Base-by-base conservation (phyloP, 2,888 invertebrate species). In the Opisthograptis luteolata region DNA sequence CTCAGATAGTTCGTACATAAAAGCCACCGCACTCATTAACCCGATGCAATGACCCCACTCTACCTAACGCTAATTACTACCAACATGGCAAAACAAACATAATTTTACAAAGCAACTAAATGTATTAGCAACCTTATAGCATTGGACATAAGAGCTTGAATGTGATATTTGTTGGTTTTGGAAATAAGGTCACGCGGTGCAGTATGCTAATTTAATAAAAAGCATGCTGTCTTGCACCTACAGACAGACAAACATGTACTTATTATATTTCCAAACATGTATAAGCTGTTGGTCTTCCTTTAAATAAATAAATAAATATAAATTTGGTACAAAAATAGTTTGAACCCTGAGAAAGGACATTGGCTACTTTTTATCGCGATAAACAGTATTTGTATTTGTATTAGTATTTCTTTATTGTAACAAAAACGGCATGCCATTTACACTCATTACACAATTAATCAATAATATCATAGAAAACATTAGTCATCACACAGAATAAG, bases 201-300 rank as follows among this genome's bases (percentile, higher is more conserved):
- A 75, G 62, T 68, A 73, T 72, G 78, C 68, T 81, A 79, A 81
- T 81, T 79, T 66, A 74, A 81, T 81, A 74, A 81, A 78, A 78
- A 70, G 57, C 57, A 46, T 47, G 58, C 41, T 47, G 40, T 56
- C 43, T 49, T 24, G 44, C 46, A 43, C 37, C 28, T 45, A 22
- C 17, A 46, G 49, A 34, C 45, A 41, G 8, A 24, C 24, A 24
- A 8, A 24, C 5, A 10, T 8, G 25, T 9, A 10, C 25, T n/a
- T n/a, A n/a, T n/a, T n/a, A n/a, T n/a, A n/a, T n/a, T n/a, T n/a
- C n/a, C n/a, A n/a, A n/a, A n/a, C n/a, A n/a, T n/a, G n/a, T n/a
- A n/a, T n/a, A n/a, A n/a, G n/a, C n/a, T n/a, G n/a, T n/a, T n/a
- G n/a, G n/a, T n/a, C n/a, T n/a, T n/a, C n/a, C n/a, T n/a, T n/a